Evolutionary conservation across 1,140 invertebrate species (phyloP), one percentile per base, ranked within the genome.

Genomic region (Megalopta genalis): DNA sequence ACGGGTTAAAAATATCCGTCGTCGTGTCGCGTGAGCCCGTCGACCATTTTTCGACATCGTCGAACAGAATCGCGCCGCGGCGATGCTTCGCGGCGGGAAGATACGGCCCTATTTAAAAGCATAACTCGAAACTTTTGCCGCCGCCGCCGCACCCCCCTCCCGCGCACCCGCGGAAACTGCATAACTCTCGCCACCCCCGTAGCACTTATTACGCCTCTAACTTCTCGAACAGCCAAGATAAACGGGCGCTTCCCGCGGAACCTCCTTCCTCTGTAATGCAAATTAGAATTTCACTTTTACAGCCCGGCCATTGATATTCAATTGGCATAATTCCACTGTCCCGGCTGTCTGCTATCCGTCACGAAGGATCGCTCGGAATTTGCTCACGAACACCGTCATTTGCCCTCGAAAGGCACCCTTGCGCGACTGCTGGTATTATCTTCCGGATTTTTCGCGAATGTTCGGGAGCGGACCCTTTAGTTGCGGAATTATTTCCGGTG

Each of bases 111-210:
- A 59, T 57, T 59, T 42, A 37, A 23, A 67, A 27, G 21, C 32
- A 52, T 18, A 59, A 73, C 10, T 39, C 10, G 52, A 27, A 76
- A 76, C 37, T 67, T 76, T 67, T 37, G 69, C 25, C 49, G 46
- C 27, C 54, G 46, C 27, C 27, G 69, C 25, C 49, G 46, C 27
- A 54, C 62, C 27, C 27, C 49, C 7, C 27, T 27, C 49, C 16
- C 54, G 12, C 3, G 18, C 70, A 46, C 10, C 57, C 23, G 57
- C 42, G 9, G n/a, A 74, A 64, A 65, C 71, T 73, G 62, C 25
- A 49, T 54, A 74, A 74, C 72, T 74, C 62, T 65, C 46, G 72
- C 42, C 32, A 32, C 32, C 42, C 42, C 18, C 18, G 27, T 37
- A 37, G 23, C 57, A 46, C 70, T 27, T 72, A 63, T 63, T 72